Percentiles rank a stretch among this genome's conserved stretches.
Conservation (phyloP, 2,797 vertebrate genomes). For the Lutjanus argentimaculatus region DNA sequence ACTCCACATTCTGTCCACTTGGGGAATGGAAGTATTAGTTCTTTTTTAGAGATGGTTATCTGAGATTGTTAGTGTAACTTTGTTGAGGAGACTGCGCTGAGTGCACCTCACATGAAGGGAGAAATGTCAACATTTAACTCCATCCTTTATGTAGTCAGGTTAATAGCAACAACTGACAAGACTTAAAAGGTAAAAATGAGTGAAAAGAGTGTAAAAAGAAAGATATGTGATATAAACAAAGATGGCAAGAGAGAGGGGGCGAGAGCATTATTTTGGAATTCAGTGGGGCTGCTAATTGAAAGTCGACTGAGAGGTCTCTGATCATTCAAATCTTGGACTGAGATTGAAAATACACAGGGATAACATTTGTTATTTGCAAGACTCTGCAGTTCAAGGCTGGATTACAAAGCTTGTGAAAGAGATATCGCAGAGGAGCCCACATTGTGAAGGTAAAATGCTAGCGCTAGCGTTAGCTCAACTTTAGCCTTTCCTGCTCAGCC, state of each 20-base stretch:
- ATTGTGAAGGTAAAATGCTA: too few species aligned
- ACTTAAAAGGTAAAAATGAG: neutral
- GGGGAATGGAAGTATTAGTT: neutral
- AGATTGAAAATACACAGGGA: too few species aligned
- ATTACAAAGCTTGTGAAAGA: too few species aligned
- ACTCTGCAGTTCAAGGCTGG: too few species aligned
- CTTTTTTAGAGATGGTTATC: constrained; percentile 6
- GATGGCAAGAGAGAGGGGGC: neutral
- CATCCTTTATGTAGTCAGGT: neutral
- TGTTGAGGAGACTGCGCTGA: neutral
- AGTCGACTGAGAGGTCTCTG: too few species aligned
- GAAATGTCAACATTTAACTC: constrained; percentile 1
- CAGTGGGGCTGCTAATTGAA: too few species aligned
- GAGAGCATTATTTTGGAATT: neutral
- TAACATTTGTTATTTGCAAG: too few species aligned
- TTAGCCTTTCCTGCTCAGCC: too few species aligned
- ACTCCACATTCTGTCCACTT: neutral
- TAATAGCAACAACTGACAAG: neutral
- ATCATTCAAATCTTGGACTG: too few species aligned
- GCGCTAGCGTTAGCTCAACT: too few species aligned
- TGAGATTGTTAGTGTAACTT: constrained; percentile 15
- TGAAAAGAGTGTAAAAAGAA: neutral
- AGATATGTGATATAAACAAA: neutral
- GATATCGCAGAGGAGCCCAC: too few species aligned
- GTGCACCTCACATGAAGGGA: neutral